phyloP scores from a whole-genome alignment of 2,797 vertebrate genomes.

The Thripadectes ignobilis region DNA sequence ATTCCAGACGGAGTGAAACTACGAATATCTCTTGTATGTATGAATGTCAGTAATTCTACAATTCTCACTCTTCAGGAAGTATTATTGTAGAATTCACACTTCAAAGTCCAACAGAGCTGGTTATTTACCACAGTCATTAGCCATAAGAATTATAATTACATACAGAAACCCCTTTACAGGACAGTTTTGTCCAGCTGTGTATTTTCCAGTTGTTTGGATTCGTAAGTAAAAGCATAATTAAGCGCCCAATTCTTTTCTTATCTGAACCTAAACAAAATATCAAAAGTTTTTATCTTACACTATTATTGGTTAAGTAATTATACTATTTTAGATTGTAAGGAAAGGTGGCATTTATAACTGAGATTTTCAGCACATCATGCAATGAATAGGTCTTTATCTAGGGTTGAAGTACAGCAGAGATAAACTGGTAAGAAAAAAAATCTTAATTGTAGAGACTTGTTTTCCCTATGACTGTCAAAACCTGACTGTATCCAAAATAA shows the following conservation, averaged over 20 bases:
- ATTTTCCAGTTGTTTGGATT: not conserved
- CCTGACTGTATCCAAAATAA: not conserved
- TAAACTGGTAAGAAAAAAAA: slow-evolving; percentile 2
- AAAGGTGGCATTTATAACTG: not conserved
- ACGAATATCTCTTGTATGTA: not conserved
- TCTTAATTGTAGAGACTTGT: not conserved
- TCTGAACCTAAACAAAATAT: not conserved
- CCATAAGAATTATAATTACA: not conserved
- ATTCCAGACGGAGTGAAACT: not conserved
- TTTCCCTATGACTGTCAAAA: not conserved
- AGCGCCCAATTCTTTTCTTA: not conserved
- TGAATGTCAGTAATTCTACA: not conserved
- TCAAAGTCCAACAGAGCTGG: not conserved
- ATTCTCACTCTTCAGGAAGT: not conserved
- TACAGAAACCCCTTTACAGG: not conserved
- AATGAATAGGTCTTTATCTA: not conserved
- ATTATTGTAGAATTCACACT: not conserved
- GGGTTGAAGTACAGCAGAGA: not conserved
- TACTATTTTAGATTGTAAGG: not conserved
- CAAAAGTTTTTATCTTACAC: not conserved
- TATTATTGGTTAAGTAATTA: not conserved
- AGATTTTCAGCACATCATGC: not conserved
- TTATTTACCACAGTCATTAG: not conserved
- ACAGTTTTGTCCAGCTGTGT: not conserved
- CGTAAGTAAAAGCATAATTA: not conserved